Evolutionary conservation across 2,888 invertebrate genomes (phyloP).

Genomic region (Xylophagus ater): DNA sequence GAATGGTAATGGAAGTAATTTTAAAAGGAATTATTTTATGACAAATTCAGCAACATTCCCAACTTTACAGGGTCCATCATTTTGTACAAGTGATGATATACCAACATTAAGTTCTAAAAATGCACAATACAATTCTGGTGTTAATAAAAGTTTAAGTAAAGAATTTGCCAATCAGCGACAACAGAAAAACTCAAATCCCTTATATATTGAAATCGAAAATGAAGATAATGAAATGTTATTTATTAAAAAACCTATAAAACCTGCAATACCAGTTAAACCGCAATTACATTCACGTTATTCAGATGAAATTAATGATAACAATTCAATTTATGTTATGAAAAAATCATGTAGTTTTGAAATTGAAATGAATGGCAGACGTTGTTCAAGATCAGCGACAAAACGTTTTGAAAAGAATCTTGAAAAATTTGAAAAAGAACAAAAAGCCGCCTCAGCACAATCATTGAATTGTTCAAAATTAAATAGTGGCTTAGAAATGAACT

Average conservation of each 20-base stretch:
- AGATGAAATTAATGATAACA: conserved; percentile 20
- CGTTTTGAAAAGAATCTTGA: conserved; percentile 46
- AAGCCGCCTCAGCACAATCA: conserved; percentile 39
- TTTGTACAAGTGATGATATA: conserved; percentile 32
- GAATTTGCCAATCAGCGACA: conserved; percentile 37
- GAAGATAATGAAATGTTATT: conserved; percentile 25
- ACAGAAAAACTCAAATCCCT: conserved; percentile 19
- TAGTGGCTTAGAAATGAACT: conserved; percentile 43
- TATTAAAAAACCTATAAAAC: conserved; percentile 28
- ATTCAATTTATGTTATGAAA: conserved; percentile 19
- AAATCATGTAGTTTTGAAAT: conserved; percentile 32
- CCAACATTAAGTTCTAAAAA: conserved; percentile 35
- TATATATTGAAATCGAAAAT: conserved; percentile 22
- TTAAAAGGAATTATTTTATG: conserved; percentile 5
- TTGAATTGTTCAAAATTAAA: conserved; percentile 31
- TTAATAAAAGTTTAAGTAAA: conserved; percentile 37
- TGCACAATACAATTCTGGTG: conserved; percentile 33
- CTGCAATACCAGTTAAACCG: conserved; percentile 33
- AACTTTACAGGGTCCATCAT: conserved; percentile 11
- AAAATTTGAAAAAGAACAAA: conserved; percentile 50
- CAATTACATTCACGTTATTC: conserved; percentile 30
- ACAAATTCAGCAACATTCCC: conserved; percentile 8
- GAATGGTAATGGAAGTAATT: not conserved
- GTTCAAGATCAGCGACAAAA: conserved; percentile 22
- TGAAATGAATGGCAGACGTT: conserved; percentile 21